phyloP scores from a whole-genome alignment of 2,113 vertebrate genomes.

The Eptesicus fuscus region DNA sequence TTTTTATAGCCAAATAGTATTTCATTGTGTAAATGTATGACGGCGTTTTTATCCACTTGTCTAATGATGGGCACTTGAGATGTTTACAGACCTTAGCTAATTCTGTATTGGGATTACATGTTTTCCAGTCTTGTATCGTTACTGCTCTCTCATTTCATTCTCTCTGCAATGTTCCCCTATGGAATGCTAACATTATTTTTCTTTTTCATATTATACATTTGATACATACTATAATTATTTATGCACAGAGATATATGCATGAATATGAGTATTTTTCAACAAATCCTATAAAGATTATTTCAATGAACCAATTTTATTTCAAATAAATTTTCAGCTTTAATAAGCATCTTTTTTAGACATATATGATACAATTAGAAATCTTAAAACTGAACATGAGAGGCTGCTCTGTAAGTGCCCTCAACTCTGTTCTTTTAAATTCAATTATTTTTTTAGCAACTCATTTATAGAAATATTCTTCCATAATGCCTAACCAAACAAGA shows the following conservation, averaged over 20 bases:
- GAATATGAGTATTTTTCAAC: background rate
- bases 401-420: background rate
- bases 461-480: slow-evolving; percentile 4
- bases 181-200: background rate
- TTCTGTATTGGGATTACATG: background rate
- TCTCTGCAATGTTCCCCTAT: background rate
- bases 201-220: background rate
- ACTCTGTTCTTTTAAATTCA: background rate
- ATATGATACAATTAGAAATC: background rate
- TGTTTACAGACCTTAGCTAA: background rate
- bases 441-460: background rate
- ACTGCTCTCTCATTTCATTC: background rate
- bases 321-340: background rate
- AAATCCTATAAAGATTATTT: background rate
- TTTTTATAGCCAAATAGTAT: background rate
- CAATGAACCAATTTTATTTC: background rate
- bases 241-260: background rate
- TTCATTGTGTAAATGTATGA: background rate
- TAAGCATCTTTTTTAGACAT: background rate
- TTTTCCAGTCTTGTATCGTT: background rate
- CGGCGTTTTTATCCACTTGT: background rate
- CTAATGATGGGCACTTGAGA: background rate
- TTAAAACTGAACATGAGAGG: background rate
- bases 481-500: background rate
- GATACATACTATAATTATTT: background rate